Percentiles rank a stretch among this genome's conserved stretches.
Evolutionary conservation across 2,113 vertebrate genomes (phyloP).

Genomic region (Amphiprion ocellaris): DNA sequence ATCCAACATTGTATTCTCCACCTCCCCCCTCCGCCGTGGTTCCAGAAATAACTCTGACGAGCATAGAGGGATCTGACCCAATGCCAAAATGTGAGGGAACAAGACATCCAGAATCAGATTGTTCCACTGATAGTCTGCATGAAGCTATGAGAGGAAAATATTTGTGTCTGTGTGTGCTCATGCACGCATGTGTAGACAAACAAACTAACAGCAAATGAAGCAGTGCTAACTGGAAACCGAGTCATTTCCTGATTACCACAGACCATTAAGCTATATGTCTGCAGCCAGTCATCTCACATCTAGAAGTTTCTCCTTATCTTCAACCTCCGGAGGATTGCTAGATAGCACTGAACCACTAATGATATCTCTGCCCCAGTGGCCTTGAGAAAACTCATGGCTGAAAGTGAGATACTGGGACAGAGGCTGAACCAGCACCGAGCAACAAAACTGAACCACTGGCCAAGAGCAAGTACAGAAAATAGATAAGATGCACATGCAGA

Average conservation of each 20-base stretch:
- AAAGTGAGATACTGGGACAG: constrained; percentile 23
- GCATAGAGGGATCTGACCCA: constrained; percentile 55
- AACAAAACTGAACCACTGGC: background rate
- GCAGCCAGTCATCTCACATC: constrained; percentile 34
- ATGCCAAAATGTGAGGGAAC: constrained; percentile 56
- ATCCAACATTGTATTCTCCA: constrained; percentile 54
- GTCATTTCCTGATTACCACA: constrained; percentile 60
- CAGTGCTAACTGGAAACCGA: constrained; percentile 43
- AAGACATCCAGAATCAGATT: constrained; percentile 60
- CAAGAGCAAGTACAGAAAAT: constrained; percentile 5
- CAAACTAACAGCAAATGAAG: constrained; percentile 50
- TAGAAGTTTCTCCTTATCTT: constrained; percentile 29
- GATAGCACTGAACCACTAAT: constrained; percentile 30
- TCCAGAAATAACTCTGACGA: constrained; percentile 73
- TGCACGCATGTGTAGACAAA: constrained; percentile 36
- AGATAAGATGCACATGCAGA: background rate
- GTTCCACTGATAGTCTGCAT: constrained; percentile 47
- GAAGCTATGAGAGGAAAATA: constrained; percentile 35
- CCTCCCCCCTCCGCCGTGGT: constrained; percentile 41
- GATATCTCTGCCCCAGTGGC: constrained; percentile 44
- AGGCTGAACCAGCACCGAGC: constrained; percentile 17
- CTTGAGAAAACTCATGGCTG: constrained; percentile 40
- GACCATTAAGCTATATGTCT: constrained; percentile 37
- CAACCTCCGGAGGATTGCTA: constrained; percentile 30
- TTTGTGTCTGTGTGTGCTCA: constrained; percentile 22